These are phyloP conservation scores for Petrocephalus zakoni DNA, from an alignment of 2,113 vertebrate species.

Conservation along the genomic window DNA sequence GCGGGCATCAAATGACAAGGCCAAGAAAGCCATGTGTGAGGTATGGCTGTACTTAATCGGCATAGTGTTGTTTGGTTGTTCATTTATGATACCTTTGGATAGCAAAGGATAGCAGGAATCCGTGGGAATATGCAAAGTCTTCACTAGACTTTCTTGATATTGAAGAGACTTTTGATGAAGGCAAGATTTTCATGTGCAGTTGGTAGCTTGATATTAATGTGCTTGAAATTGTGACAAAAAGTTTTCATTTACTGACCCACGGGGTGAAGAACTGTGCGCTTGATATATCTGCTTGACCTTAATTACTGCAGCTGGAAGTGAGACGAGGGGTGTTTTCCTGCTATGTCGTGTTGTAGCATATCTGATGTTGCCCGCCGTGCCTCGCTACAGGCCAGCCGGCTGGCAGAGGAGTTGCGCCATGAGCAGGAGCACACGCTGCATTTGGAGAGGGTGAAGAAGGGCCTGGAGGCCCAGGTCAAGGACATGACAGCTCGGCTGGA, in stretches of 20 bases:
- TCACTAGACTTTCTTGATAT: neutral
- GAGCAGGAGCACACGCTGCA: constrained; percentile 68
- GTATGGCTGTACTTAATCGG: constrained; percentile 34
- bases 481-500: constrained; percentile 63
- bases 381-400: constrained; percentile 46
- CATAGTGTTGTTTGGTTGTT: neutral
- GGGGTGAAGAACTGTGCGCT: neutral
- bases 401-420: constrained; percentile 65
- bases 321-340: neutral
- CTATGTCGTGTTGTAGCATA: neutral
- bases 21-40: constrained; percentile 63
- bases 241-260: neutral
- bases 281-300: neutral
- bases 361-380: neutral
- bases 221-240: neutral
- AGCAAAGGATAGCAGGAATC: neutral
- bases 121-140: neutral
- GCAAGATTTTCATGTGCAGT: neutral
- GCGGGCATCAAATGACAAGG: constrained; percentile 51
- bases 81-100: neutral
- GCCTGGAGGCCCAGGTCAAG: constrained; percentile 63
- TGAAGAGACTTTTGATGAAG: neutral
- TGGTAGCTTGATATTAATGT: neutral
- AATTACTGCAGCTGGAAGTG: neutral
- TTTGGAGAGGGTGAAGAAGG: constrained; percentile 65